Conservation (phyloP, 1,140 invertebrate genomes). For the Heliconius congener region DNA sequence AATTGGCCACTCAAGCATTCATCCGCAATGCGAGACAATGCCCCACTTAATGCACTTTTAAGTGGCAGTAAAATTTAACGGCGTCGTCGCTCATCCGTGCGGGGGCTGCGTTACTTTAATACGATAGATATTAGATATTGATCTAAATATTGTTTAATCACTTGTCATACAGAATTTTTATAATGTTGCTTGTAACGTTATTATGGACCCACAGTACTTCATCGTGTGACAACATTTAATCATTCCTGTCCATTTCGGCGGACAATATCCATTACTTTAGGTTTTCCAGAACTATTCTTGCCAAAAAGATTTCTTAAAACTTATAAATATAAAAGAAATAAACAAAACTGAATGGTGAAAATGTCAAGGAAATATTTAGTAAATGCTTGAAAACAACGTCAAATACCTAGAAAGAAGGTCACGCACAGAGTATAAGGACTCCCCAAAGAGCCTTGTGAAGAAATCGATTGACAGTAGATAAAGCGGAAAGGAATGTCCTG, state of each 20-base stretch:
- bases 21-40: constrained; percentile 20
- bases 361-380: neutral
- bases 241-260: too few relatives aligned
- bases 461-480: neutral
- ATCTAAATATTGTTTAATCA: neutral
- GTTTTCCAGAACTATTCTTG: too few relatives aligned
- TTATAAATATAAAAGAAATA: neutral
- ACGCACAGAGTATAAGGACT: neutral
- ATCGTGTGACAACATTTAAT: too few relatives aligned
- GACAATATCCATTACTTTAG: too few relatives aligned
- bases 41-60: constrained; percentile 11
- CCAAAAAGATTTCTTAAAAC: neutral
- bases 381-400: neutral
- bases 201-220: too few relatives aligned
- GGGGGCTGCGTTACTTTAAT: neutral
- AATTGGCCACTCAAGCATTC: constrained; percentile 20
- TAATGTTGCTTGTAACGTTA: too few relatives aligned
- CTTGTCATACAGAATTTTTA: neutral
- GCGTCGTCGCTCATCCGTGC: constrained; percentile 18
- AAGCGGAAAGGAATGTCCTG: neutral
- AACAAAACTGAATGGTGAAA: neutral
- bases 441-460: neutral
- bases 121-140: neutral
- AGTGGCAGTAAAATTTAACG: constrained; percentile 29
- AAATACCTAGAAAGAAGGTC: neutral